Base-by-base conservation (phyloP, 2,797 vertebrate genomes). In the Thunnus albacares region DNA sequence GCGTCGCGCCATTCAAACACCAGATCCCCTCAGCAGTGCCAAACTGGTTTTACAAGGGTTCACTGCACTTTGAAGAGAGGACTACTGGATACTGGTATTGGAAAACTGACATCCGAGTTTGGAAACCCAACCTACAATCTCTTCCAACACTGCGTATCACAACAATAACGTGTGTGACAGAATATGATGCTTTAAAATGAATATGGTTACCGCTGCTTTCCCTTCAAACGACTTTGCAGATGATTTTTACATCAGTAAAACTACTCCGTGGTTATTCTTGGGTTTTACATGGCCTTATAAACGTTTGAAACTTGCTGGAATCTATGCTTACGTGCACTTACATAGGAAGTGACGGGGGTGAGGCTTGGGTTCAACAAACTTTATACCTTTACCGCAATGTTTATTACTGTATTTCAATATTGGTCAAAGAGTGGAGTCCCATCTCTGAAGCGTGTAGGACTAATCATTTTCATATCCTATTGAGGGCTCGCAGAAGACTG, bases 201-300 rank as follows among this genome's bases (percentile, higher is more conserved):
- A 82, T 52, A 55, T 12, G 60, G 47, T 66, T 43, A 30, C 55
- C 13, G 26, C 55, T 57, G 14, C 22, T 56, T 83, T 85, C 53
- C 77, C 68, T 47, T 75, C 58, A 81, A 66, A n/a, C 0, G 22
- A 59, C 71, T 49, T 53, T 10, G 33, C 86, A 80, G 79, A 88
- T 81, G 85, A 87, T 86, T 90, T 88, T 82, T 62, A 84, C 71
- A 90, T 85, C 57, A 65, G 66, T 60, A 8, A 55, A 81, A 59
- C n/a, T 62, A 70, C 18, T 43, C 65, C 4, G 43, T 26, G 76
- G 82, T 86, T 90, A 81, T 88, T 88, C 66, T 81, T 56, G 72
- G 81, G 49, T 83, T 91, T 87, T 83, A 82, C 78, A 47, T n/a
- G 13, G 45, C 18, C 77, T 75, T 83, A 80, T 87, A 89, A 89